Evolutionary conservation across 2,888 invertebrate species (phyloP).

Genomic region (Hemithea aestivaria): DNA sequence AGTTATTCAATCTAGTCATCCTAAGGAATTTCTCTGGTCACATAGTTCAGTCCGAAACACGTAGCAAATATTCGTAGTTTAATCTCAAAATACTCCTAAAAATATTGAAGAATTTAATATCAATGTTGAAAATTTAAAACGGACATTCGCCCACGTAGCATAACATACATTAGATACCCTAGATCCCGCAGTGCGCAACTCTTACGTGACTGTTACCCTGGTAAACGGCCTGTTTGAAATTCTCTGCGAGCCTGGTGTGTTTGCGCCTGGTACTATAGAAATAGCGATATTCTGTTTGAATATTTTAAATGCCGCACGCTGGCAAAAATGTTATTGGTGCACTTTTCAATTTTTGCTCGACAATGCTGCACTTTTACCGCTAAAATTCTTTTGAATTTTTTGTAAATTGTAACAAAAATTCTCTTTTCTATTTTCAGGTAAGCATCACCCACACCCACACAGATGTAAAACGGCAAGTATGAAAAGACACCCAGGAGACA

Average conservation of each 20-base stretch:
- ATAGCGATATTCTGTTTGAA: slow-evolving; percentile 13
- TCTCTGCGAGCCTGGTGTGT: slow-evolving; percentile 21
- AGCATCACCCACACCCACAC: too few species aligned
- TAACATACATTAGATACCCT: too few species aligned
- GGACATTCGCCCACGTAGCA: too few species aligned
- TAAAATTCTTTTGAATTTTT: background rate
- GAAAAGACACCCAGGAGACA: background rate
- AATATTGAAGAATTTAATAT: too few species aligned
- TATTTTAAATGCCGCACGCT: slow-evolving; percentile 6
- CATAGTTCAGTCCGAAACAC: too few species aligned
- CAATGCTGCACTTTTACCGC: background rate
- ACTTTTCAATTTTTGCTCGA: background rate
- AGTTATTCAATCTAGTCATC: too few species aligned
- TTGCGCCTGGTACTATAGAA: slow-evolving; percentile 18
- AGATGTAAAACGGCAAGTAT: slow-evolving; percentile 3
- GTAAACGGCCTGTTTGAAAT: slow-evolving; percentile 25
- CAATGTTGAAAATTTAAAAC: too few species aligned
- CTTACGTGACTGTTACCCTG: slow-evolving; percentile 61
- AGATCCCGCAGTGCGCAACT: slow-evolving; percentile 57
- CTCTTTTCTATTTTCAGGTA: slow-evolving; percentile 46
- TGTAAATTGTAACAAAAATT: background rate
- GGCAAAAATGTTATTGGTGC: slow-evolving; percentile 2
- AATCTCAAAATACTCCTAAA: too few species aligned
- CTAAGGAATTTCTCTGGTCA: too few species aligned
- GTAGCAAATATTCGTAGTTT: too few species aligned